A percentile compares a stretch with the other conserved stretches of the same genome.
Conservation (phyloP, 2,113 vertebrate genomes). For the Ageneiosus marmoratus region DNA sequence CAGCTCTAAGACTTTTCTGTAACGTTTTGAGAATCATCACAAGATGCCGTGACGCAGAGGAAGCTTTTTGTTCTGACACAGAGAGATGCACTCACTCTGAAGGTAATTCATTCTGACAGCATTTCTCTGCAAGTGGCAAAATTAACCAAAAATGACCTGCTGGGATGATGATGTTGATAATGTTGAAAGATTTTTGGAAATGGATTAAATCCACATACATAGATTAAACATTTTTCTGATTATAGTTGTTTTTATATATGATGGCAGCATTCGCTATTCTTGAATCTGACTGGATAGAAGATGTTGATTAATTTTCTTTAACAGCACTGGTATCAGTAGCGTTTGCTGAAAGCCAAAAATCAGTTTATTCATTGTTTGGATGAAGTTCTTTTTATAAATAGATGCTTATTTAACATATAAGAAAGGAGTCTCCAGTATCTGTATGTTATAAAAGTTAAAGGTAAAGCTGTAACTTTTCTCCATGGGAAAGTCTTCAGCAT, state of each 20-base stretch:
- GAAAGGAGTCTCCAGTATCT: not conserved
- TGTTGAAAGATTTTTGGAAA: too few relatives aligned
- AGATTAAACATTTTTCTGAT: too few relatives aligned
- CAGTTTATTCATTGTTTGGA: not conserved
- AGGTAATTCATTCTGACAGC: not conserved
- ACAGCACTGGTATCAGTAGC: too few relatives aligned
- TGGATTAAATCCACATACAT: too few relatives aligned
- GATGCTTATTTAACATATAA: not conserved
- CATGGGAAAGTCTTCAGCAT: not conserved
- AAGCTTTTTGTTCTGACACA: not conserved
- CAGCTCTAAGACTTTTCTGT: not conserved
- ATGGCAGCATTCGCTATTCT: not conserved
- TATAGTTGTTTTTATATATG: not conserved
- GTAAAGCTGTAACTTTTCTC: not conserved
- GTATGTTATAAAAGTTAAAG: not conserved
- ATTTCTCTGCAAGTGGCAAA: not conserved
- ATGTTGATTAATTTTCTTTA: not conserved
- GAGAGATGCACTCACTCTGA: not conserved
- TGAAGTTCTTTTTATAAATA: not conserved
- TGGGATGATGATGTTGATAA: too few relatives aligned
- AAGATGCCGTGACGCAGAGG: not conserved
- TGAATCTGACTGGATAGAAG: not conserved
- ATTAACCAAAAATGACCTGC: not conserved
- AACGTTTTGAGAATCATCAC: not conserved
- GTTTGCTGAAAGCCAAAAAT: too few relatives aligned